A percentile compares a stretch with the other conserved stretches of the same genome.
Conservation (phyloP, 2,113 vertebrate species). For the Camelus dromedarius region DNA sequence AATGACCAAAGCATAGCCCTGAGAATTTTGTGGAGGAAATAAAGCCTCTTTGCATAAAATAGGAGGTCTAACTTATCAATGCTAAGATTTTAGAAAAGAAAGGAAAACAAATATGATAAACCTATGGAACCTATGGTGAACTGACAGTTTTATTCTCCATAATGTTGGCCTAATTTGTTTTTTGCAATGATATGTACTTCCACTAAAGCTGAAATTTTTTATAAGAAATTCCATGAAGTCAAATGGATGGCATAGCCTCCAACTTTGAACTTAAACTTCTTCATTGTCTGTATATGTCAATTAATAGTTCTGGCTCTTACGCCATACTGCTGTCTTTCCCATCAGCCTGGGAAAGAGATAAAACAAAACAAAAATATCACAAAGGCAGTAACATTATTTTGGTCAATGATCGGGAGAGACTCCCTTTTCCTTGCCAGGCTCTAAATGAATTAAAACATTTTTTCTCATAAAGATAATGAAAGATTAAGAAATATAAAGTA, state of each 20-base stretch:
- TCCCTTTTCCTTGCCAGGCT: background rate
- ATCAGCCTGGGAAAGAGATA: background rate
- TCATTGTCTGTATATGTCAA: background rate
- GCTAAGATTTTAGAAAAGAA: background rate
- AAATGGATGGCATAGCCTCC: background rate
- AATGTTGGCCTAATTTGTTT: background rate
- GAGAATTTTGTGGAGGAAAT: background rate
- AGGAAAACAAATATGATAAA: background rate
- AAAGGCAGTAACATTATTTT: background rate
- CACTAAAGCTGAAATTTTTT: background rate
- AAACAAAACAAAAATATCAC: background rate
- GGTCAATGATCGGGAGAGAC: background rate
- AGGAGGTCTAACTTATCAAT: background rate
- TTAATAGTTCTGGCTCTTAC: background rate
- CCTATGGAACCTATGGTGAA: background rate
- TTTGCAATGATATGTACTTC: background rate
- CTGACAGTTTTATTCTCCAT: background rate
- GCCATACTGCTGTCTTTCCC: background rate
- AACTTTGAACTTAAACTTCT: background rate
- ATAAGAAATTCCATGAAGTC: background rate
- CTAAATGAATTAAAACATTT: background rate
- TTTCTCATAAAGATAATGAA: slow-evolving; percentile 7
- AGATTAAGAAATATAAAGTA: background rate
- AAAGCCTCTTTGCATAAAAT: background rate
- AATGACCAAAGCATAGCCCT: background rate